Base-by-base conservation (phyloP, 1,140 invertebrate species). In the Bombus pyrosoma region DNA sequence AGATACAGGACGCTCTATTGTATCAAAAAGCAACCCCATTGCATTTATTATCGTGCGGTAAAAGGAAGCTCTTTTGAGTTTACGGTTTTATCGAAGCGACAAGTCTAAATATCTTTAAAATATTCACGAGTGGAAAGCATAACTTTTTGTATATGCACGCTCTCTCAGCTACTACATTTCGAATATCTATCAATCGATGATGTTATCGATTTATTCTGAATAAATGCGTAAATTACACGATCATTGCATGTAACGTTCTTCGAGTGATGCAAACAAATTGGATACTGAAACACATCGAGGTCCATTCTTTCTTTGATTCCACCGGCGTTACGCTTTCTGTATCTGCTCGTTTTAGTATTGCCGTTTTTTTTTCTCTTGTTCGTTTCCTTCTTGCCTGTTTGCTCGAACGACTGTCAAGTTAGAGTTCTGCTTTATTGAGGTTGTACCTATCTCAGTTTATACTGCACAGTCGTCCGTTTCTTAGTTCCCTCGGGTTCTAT, bases 351-450 rank as follows among this genome's bases (percentile, higher is more conserved):
- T 43, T 41, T 68, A n/a, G 43, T 64, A 43, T 64, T 64, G n/a
- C 9, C n/a, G 4, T 3, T 32, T 12, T 68, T n/a, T 15, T 62
- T 18, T 66, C 62, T 47, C 1, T 8, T 22, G 34, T 47, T 53
- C 47, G 47, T 53, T 22, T 53, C 47, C 6, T 53, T 22, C 18
- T 53, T 53, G 18, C 5, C 47, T 22, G 43, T 66, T 39, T 43
- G 6, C 59, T 15, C 59, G 28, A 78, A 43, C 37, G 28, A 64
- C 18, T 62, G 59, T 66, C 76, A 32, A 39, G 76, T 77, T 77
- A 77, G 3, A 78, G 57, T n/a, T 43, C 76, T 34, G 77, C 18
- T 79, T 66, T 66, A 68, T 79, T 12, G 41, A 13, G n/a, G 77
- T 47, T 79, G 34, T 25, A 62, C 22, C 37, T 34, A 62, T n/a